Evolutionary conservation across 2,797 vertebrate genomes (phyloP).

Genomic region (Oreonectes daqikongensis): DNA sequence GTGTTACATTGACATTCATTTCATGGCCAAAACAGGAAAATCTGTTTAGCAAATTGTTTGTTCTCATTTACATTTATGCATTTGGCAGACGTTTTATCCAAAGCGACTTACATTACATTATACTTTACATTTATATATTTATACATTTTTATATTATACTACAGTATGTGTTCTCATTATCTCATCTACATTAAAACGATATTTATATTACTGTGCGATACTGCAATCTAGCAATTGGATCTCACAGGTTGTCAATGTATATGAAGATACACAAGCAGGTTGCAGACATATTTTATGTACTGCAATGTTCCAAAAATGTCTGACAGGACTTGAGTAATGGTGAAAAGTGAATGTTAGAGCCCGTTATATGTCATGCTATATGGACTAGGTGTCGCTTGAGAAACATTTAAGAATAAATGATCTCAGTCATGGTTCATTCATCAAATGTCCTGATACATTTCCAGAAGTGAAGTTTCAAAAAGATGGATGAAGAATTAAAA

Average conservation of each 20-base stretch:
- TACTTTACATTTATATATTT: no score
- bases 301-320: constrained; percentile 2
- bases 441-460: not conserved
- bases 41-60: not conserved
- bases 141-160: no score
- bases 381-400: not conserved
- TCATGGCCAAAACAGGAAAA: not conserved
- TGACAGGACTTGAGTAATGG: not conserved
- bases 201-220: not conserved
- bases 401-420: constrained; percentile 10
- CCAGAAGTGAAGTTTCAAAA: not conserved
- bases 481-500: not conserved
- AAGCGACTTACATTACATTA: no score
- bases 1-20: not conserved
- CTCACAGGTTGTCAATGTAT: constrained; percentile 1
- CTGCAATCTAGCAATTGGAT: not conserved
- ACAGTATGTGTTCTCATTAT: no score
- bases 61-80: not conserved
- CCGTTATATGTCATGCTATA: not conserved
- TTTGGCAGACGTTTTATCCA: no score
- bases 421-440: not conserved
- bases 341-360: not conserved
- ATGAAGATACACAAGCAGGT: not conserved
- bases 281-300: not conserved
- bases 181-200: no score